Percentiles rank a stretch among this genome's conserved stretches.
These are phyloP conservation scores for Leptodactylus fallax DNA, from an alignment of 2,797 vertebrate genomes.

Conservation along the genomic window DNA sequence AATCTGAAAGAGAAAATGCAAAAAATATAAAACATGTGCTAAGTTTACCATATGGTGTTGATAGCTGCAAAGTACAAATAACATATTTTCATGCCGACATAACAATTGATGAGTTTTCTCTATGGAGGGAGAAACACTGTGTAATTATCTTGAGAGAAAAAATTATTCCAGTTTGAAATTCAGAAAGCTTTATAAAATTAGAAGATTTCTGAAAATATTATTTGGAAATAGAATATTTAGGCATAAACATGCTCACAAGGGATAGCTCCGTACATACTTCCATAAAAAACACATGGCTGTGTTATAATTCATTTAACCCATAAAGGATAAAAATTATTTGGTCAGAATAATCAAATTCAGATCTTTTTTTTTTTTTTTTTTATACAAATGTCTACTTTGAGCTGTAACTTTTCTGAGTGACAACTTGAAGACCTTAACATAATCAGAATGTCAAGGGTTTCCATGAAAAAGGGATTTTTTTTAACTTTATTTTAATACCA, in stretches of 20 bases:
- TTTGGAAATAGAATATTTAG: background rate
- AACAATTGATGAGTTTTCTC: conserved; percentile 23
- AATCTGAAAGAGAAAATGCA: conserved; percentile 43
- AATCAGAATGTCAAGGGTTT: background rate
- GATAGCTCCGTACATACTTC: background rate
- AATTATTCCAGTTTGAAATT: background rate
- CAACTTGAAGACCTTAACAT: background rate
- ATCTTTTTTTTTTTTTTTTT: background rate
- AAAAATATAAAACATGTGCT: background rate
- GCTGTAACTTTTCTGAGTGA: too few species aligned
- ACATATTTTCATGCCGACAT: conserved; percentile 49
- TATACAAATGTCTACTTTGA: too few species aligned
- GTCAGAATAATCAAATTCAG: background rate
- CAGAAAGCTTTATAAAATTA: conserved; percentile 2
- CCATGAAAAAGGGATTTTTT: background rate
- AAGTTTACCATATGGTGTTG: conserved; percentile 59
- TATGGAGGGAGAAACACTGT: conserved; percentile 5
- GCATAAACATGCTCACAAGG: background rate
- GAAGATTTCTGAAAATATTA: background rate
- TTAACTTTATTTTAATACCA: background rate
- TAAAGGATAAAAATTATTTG: background rate
- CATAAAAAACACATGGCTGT: background rate
- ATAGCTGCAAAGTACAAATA: conserved; percentile 49
- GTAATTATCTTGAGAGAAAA: background rate
- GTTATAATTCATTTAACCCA: background rate